Evolutionary conservation across 2,113 vertebrate species (phyloP), one percentile per base, ranked within the genome.

Genomic region (Rhodinocichla rosea): DNA sequence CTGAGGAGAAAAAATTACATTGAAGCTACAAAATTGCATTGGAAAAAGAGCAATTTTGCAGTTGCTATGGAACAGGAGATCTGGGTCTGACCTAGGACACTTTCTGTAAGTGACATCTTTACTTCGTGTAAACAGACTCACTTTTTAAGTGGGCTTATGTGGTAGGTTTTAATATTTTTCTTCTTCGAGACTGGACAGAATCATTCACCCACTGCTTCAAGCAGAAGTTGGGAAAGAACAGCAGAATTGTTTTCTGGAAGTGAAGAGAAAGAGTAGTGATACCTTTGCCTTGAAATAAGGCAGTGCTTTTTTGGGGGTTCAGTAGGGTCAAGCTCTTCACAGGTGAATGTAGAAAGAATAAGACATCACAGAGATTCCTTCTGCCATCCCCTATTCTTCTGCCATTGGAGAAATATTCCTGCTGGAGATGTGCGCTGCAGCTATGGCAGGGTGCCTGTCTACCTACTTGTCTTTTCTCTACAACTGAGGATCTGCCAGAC

Each of bases 271-370:
- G 17, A 55, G 65, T 7, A 30, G 5, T 52, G 12, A 64, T 35
- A 60, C 2, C 2, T 59, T 77, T 81, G 30, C 18, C 44, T 27
- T 68, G 57, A 76, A 86, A 69, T 16, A 23, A 39, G 70, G 9
- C 4, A 32, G 18, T 60, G 32, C 1, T 18, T 18, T 57, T 52
- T 60, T 0, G 1, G 3, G 16, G 2, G 3, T 33, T 69, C 24
- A 16, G 7, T 35, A 56, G 18, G 21, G 30, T 33, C 4, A 5
- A 37, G 3, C 4, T 42, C 23, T 69, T 64, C 13, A 13, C 27
- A 68, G 23, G 5, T 47, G 37, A 90, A 60, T 0, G 0, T 28
- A 21, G 37, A 47, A 93, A 83, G 40, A 63, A 64, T 45, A 62
- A 30, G 17, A 14, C 13, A 39, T 37, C 28, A 28, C 13, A 87